Conservation (phyloP, 2,888 invertebrate genomes). For the Lepas anatifera region DNA sequence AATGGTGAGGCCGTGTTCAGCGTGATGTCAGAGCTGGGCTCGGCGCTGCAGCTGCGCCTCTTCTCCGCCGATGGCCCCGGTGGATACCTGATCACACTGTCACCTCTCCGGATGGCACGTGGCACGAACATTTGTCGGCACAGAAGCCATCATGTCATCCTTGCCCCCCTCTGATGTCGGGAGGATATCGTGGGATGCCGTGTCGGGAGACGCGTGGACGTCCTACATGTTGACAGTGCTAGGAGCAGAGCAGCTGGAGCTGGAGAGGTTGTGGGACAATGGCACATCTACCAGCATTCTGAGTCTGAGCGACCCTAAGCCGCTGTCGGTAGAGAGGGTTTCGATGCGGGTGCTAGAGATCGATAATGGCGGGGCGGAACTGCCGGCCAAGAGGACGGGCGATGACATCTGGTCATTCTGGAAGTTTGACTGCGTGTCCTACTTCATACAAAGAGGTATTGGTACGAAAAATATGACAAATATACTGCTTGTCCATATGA, state of each 20-base stretch:
- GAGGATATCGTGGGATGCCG: too few relatives aligned
- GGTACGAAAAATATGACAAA: too few relatives aligned
- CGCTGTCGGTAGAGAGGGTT: not conserved
- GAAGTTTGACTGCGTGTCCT: not conserved
- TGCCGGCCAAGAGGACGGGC: too few relatives aligned
- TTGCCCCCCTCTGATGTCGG: too few relatives aligned
- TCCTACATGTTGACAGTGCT: not conserved
- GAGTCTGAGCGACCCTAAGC: not conserved
- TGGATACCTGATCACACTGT: not conserved
- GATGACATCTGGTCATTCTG: not conserved
- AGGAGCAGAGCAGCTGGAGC: not conserved
- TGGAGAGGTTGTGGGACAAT: not conserved
- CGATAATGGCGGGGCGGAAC: too few relatives aligned
- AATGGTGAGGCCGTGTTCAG: not conserved
- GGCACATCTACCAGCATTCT: not conserved
- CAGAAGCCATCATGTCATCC: too few relatives aligned
- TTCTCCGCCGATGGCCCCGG: not conserved
- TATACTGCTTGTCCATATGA: too few relatives aligned
- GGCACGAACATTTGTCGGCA: not conserved
- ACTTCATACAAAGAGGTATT: not conserved
- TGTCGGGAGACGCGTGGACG: too few relatives aligned
- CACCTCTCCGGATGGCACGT: not conserved
- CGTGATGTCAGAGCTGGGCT: not conserved
- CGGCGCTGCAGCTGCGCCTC: not conserved
- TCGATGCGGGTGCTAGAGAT: not conserved